These are phyloP conservation scores for Lagopus leucura DNA, from an alignment of 2,113 vertebrate species.

Conservation along the genomic window DNA sequence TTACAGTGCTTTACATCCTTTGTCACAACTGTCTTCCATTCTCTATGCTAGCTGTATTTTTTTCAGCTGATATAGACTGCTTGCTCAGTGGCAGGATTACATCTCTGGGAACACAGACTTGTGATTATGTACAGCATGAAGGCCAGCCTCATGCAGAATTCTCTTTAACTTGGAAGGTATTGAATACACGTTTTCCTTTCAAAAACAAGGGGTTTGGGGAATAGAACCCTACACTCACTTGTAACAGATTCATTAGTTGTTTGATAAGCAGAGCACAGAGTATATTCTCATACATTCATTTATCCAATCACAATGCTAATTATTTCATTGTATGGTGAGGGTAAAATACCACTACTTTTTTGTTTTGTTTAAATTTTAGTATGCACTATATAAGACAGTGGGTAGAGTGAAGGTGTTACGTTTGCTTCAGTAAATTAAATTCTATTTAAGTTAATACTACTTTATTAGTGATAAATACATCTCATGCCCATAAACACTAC, in stretches of 20 bases:
- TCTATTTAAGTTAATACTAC: constrained; percentile 67
- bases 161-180: not conserved
- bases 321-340: not conserved
- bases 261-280: not conserved
- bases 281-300: constrained; percentile 34
- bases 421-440: constrained; percentile 60
- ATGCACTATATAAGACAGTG: constrained; percentile 72
- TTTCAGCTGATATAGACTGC: not conserved
- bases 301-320: constrained; percentile 34
- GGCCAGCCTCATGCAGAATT: not conserved
- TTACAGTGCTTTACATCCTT: not conserved
- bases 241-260: constrained; percentile 17
- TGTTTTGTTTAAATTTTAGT: constrained; percentile 44
- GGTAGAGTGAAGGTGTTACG: constrained; percentile 57
- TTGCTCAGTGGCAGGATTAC: not conserved
- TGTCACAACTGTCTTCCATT: not conserved
- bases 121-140: not conserved
- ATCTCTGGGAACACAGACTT: not conserved
- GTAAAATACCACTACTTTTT: constrained; percentile 48
- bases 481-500: constrained; percentile 80
- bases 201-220: not conserved
- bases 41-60: not conserved
- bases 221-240: constrained; percentile 8
- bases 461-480: constrained; percentile 76
- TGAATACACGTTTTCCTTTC: not conserved